These are phyloP conservation scores for Prinia subflava DNA, from an alignment of 2,113 vertebrate species.

Conservation along the genomic window DNA sequence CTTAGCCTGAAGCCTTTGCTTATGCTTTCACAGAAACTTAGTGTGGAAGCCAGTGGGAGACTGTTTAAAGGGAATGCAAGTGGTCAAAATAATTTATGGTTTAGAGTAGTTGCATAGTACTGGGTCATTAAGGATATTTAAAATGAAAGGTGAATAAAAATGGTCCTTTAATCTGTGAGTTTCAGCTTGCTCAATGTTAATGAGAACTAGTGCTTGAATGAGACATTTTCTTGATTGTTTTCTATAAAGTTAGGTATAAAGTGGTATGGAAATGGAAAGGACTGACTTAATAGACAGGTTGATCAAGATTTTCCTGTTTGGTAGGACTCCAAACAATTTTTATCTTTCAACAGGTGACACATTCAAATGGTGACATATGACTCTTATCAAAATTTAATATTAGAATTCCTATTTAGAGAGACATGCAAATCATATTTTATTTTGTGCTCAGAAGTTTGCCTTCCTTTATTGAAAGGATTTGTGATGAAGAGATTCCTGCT, in stretches of 20 bases:
- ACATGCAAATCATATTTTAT: neutral
- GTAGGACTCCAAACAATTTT: neutral
- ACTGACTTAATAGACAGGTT: neutral
- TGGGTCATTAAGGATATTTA: neutral
- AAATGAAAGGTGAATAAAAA: neutral
- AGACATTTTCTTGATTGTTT: neutral
- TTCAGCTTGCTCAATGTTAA: neutral
- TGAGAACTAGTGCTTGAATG: neutral
- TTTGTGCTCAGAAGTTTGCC: neutral
- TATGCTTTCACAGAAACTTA: neutral
- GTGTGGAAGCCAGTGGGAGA: neutral
- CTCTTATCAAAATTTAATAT: neutral
- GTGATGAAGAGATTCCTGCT: neutral
- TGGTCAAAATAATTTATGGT: neutral
- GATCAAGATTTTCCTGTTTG: neutral
- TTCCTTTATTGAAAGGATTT: neutral
- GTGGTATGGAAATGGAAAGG: neutral
- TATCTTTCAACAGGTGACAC: neutral
- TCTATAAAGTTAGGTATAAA: neutral
- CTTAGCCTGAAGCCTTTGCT: neutral
- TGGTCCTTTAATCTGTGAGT: neutral
- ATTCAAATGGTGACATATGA: neutral
- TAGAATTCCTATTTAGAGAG: neutral
- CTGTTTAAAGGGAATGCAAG: neutral
- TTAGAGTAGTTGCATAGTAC: neutral